Base-by-base conservation (phyloP, 2,797 vertebrate genomes). In the Acipenser transmontanus region DNA sequence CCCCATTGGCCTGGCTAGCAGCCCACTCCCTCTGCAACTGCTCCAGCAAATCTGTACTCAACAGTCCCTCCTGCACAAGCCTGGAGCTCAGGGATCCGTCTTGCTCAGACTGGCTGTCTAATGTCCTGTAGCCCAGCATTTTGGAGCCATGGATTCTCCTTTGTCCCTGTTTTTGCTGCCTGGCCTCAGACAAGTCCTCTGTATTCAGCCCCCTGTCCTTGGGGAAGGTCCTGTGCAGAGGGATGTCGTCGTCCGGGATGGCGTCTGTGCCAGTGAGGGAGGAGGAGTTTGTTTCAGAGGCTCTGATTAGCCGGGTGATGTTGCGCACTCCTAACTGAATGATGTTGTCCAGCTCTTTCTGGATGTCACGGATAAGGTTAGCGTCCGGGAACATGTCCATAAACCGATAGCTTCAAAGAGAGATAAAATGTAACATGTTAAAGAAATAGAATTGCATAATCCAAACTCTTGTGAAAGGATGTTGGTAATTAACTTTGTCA, bases 311-410 rank as follows among this genome's bases (percentile, higher is more conserved):
- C 66, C 90, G 93, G 0, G 95, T 99, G 80, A 99, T 99, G 72
- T 92, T 97, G 69, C 79, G 85, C 12, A 99, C 96, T 0, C 97
- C 97, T 1, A 86, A 74, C 68, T 96, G 94, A 72, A 99, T 98
- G 71, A 91, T 85, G 64, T 73, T 11, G 0, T 99, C 97, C 1
- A 99, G 89, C 34, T 95, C 87, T 73, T 73, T 86, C 84, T 99
- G 96, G 74, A 97, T 90, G 59, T 89, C 81, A 70, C 95, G 89
- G 14, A 99, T 78, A 0, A 84, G 76, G 52, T 34, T 78, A 12
- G 93, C 89, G 63, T 99, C 96, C 13, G 95, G 96, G 78, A 99
- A 99, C 97, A 99, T 98, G 83, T 99, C 97, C 90, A 96, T 91
- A 82, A 99, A 99, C 54, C 97, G 95, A 76, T 98, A 99, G 85